Base-by-base conservation (phyloP, 1,140 invertebrate species). In the Aphelenchoides besseyi region DNA sequence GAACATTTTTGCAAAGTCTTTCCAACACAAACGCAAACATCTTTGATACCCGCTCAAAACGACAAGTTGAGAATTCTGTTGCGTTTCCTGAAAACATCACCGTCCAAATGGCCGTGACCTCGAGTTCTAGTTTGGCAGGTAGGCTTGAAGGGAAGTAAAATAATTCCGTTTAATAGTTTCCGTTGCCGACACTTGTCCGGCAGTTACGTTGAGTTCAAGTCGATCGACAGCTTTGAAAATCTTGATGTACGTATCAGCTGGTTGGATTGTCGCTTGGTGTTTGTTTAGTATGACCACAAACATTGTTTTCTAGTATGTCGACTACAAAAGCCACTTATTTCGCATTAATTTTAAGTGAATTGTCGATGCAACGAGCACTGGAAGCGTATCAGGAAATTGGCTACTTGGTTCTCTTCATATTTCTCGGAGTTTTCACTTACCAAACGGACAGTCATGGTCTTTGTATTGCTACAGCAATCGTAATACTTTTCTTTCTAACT, bases 401-500 rank as follows among this genome's bases (percentile, higher is more conserved):
- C 1, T 66, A n/a, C 32, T 33, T 30, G 12, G 30, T 33, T 53
- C 36, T 66, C 1, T 66, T 66, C 30, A 32, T 66, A 9, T 66
- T 66, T 33, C 30, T 66, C 12, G 63, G 63, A 23, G 63, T 35
- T 53, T 66, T 66, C 8, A 29, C 36, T n/a, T 66, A 66, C 30
- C 63, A 33, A 1, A 33, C 30, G 1, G 63, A 66, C 63, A 53
- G 48, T 66, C 41, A 30, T 23, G 63, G 63, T 0, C 48, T 66
- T 0, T 66, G 63, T 30, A 53, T 37, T 16, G 63, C 63, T 12
- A 66, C 63, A 1, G 16, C 16, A 32, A 66, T 66, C 63, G 30
- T 66, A 2, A 37, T 66, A 16, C n/a, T 66, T 12, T 66, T 66
- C 63, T 66, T 66, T 32, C 16, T 66, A 28, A 26, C 16, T 26